Evolutionary conservation across 2,797 vertebrate genomes (phyloP), one percentile per base, ranked within the genome.

Genomic region (Limosa lapponica): DNA sequence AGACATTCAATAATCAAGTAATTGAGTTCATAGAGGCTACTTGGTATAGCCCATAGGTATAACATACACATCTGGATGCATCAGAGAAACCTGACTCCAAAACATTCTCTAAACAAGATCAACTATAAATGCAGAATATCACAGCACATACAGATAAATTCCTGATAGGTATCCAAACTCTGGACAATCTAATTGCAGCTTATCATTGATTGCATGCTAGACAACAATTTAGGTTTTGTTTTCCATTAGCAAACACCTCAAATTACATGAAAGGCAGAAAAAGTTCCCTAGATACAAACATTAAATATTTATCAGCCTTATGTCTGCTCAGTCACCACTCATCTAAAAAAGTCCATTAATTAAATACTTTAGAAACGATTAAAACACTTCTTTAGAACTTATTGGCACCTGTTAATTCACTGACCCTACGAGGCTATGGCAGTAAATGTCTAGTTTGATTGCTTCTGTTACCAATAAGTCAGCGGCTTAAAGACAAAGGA

Each of bases 381-480:
- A 96, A 89, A 95, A 95, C 87, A 90, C 82, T 97, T 86, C 89
- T 86, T 91, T 89, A 94, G 80, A 97, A 89, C 77, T 96, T 95
- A 96, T 95, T 97, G 96, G 93, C 90, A 96, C 73, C 82, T 97
- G 92, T 89, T 96, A 96, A 96, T 94, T 95, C 73, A 90, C 88
- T 93, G 96, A 95, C 89, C 95, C 94, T 93, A 62, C 14, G 4
- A 86, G 94, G 77, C 80, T 74, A 57, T 88, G 80, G 87, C 80
- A 87, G 80, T 84, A 95, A 90, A 94, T 67, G 91, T 77, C 93
- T 90, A 7, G 0, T 75, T 73, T 93, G 94, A 93, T 93, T 94
- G 93, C 72, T 95, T 94, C 94, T 88, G 81, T 57, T 71, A 70
- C 93, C 91, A 75, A 85, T 88, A 92, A 94, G 39, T 94, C 87